These are phyloP conservation scores for Pipistrellus pygmaeus DNA, from an alignment of 2,797 vertebrate genomes.

Conservation along the genomic window DNA sequence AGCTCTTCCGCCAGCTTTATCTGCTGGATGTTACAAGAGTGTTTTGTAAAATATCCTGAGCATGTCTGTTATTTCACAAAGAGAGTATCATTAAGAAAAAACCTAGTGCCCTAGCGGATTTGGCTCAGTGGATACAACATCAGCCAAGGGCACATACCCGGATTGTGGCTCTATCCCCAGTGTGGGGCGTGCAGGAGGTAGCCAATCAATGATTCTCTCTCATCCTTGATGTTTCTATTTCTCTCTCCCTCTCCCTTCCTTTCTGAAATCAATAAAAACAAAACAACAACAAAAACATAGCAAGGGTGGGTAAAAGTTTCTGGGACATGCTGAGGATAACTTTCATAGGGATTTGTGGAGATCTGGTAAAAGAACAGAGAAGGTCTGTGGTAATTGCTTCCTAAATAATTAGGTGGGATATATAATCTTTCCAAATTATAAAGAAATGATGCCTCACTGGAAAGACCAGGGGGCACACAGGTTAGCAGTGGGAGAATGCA, in stretches of 20 bases:
- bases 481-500: neutral
- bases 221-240: no score
- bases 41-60: slow-evolving; percentile 6
- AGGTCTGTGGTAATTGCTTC: neutral
- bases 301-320: neutral
- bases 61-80: neutral
- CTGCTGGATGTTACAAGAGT: neutral
- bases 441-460: neutral
- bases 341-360: slow-evolving; percentile 13
- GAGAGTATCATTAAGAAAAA: neutral
- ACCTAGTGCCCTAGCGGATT: no score
- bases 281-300: neutral
- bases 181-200: no score
- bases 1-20: neutral
- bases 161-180: no score
- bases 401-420: neutral
- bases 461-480: neutral
- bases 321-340: neutral
- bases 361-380: neutral
- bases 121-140: no score
- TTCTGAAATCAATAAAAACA: no score
- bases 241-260: no score
- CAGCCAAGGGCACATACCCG: no score
- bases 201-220: no score
- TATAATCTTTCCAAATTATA: neutral